Conservation (phyloP, 2,888 invertebrate genomes). For the Incurvaria masculella region DNA sequence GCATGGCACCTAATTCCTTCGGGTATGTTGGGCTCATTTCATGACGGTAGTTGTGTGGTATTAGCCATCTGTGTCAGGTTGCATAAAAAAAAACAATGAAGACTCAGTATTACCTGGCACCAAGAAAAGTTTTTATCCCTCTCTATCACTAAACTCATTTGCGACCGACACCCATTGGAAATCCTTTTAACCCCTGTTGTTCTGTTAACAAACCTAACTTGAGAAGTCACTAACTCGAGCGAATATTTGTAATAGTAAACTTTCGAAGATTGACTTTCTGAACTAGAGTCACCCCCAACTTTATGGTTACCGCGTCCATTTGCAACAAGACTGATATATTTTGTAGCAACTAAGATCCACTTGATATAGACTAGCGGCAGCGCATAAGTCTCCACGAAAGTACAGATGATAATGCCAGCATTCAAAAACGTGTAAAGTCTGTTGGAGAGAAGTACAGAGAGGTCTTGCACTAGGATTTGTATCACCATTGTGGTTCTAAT, state of each 20-base stretch:
- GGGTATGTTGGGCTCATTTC: too few species aligned
- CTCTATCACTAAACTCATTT: conserved; percentile 27
- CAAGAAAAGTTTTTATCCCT: conserved; percentile 15
- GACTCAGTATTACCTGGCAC: too few species aligned
- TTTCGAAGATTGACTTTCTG: neutral
- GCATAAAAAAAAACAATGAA: too few species aligned
- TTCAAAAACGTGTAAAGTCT: conserved; percentile 21
- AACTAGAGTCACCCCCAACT: neutral
- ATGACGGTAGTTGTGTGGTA: too few species aligned
- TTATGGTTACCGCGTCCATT: conserved; percentile 13
- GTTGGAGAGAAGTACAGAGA: conserved; percentile 20
- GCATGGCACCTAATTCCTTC: too few species aligned
- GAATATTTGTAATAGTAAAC: conserved; percentile 23
- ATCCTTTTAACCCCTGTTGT: conserved; percentile 1
- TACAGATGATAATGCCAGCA: conserved; percentile 24
- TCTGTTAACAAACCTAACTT: conserved; percentile 9
- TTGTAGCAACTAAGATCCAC: conserved; percentile 28
- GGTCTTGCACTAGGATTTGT: neutral
- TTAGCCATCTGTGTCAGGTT: too few species aligned
- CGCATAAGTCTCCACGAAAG: conserved; percentile 29
- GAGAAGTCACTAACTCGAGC: conserved; percentile 25
- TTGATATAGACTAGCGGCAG: conserved; percentile 28
- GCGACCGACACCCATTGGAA: conserved; percentile 21
- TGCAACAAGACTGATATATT: conserved; percentile 24
- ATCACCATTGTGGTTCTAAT: too few species aligned